Base-by-base conservation (phyloP, 2,797 vertebrate species). In the Parauchenoglanis punctatus region DNA sequence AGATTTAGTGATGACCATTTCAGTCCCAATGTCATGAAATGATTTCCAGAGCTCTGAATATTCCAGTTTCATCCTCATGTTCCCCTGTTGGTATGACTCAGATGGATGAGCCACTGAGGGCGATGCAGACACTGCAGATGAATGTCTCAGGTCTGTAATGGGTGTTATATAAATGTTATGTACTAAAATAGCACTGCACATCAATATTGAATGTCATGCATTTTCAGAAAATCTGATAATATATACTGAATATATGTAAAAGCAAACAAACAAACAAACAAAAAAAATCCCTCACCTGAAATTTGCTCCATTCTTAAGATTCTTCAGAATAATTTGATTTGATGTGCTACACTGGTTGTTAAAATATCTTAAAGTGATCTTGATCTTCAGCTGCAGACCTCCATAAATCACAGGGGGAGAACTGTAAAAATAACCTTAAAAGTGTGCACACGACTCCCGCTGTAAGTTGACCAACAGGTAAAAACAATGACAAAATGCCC, bases 1-100 rank as follows among this genome's bases (percentile, higher is more conserved):
- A 0, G 97, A 96, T 86, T 97, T 98, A 54, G 97, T 97, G 93
- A 98, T 98, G 85, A 98, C 97, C 97, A 97, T 98, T 93, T 97
- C 97, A 0, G 96, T 97, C 68, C 97, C 97, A 6, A 96, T 95
- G 88, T 95, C 95, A 81, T 96, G 94, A 89, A 97, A 98, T 77
- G 94, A 94, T 90, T 94, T 96, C 97, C 97, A 97, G 67, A 99
- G 96, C 7, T 95, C 94, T 13, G 93, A 90, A 88, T 98, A 96
- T 89, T 98, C 96, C 5, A 98, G 94, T 35, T 95, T 96, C 93
- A 96, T 92, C 77, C 94, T 93, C 87, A 96, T 94, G 91, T 93
- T 96, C 78, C 95, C 93, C 89, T 96, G 96, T 49, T 94, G 92
- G 85, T 95, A 96, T 25, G 95, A 81, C 20, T 96, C 95, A 0